Base-by-base conservation (phyloP, 2,888 invertebrate genomes). In the Tetramorium bicarinatum region DNA sequence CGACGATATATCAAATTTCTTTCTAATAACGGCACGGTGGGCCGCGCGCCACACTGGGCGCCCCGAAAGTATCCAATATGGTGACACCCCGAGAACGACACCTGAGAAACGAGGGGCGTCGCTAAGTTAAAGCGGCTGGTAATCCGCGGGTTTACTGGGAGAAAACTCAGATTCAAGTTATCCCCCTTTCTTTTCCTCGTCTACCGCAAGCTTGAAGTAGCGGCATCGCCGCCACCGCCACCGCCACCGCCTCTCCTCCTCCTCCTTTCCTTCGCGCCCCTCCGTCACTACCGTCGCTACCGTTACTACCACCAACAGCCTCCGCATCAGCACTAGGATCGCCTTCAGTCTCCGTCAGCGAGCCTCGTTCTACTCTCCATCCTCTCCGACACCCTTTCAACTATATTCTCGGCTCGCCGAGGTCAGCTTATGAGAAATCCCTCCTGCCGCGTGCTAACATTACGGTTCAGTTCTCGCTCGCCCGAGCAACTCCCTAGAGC, bases 401-500 rank as follows among this genome's bases (percentile, higher is more conserved):
- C 91, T 89, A 88, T 92, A 90, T 92, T 88, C 92, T 84, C 86
- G 61, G 86, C 90, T 85, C 86, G 88, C 84, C 87, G 90, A 90
- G 92, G 92, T 91, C 92, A 93, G 93, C 93, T 93, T 93, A 93
- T 93, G 93, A 92, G 93, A 93, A 93, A 93, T 93, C 93, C 92
- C 91, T 91, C 91, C 90, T 88, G 88, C 91, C 91, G 91, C 90
- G 90, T 91, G 88, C 89, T 89, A 92, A 89, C 93, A 92, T 91
- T 88, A 92, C 90, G 91, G 88, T 92, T 91, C 91, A 92, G 89
- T 92, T 93, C 91, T 87, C 90, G 89, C 88, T 91, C 87, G 88
- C 87, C 85, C 89, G 84, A 90, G 88, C 91, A 92, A 91, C 91
- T 92, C 92, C 92, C 91, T 86, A 88, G 92, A 92, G 90, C 91